Evolutionary conservation across 2,113 vertebrate species (phyloP), one percentile per base, ranked within the genome.

Genomic region (Psammodynastes pulverulentus): DNA sequence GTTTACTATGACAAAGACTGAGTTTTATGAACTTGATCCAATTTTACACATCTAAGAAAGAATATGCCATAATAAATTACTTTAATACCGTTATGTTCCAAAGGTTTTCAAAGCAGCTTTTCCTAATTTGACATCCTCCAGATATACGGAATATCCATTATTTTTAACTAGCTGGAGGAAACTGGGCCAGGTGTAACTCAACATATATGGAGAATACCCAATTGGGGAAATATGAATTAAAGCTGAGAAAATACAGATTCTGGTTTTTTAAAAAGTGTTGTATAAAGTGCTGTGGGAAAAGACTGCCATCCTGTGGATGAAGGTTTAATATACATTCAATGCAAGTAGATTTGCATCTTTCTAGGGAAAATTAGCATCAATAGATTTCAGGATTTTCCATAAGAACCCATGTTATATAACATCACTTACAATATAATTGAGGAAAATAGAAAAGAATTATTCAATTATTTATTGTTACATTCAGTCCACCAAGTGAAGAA

Each of bases 281-380:
- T 88, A 0, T 3, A 84, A 67, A 93, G 87, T 89, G 12, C 85
- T 17, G 21, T 46, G 84, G 45, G 39, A 24, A 46, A 46, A 46
- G 84, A 12, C 88, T 95, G 96, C 95, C 96, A 96, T 43, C 96
- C 95, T 88, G 94, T 56, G 96, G 92, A 9, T 56, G 51, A n/a
- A 3, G 1, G 58, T 48, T 7, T 62, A 79, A 4, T 91, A 84
- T 24, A 15, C 21, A 1, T 29, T 24, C 1, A 51, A 0, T 43
- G 21, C 0, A 6, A 46, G 1, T 0, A 34, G 49, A 26, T 90
- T 84, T 24, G 48, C 45, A 46, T 85, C 79, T 9, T 10, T 46
- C 53, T 51, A 87, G 34, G n/a, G 4, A 54, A 43, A 24, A 49
- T 13, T 10, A 8, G 19, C 4, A 39, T 5, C 8, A 6, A 0